Percentiles rank a stretch among this genome's conserved stretches.
Conservation (phyloP, 2,888 invertebrate species). For the Dryococelus australis region DNA sequence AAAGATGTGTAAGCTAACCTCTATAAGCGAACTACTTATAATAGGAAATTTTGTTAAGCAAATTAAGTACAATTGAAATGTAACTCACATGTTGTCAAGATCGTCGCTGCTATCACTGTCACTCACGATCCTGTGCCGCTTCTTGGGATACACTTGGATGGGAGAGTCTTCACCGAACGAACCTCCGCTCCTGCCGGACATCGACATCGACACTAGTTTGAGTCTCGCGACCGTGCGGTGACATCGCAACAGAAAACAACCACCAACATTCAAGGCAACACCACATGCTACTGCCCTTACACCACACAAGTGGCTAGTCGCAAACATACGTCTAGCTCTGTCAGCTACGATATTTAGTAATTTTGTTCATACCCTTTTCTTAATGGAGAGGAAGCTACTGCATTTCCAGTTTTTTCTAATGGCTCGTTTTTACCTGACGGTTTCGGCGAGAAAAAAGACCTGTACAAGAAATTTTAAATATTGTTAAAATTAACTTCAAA, state of each 20-base stretch:
- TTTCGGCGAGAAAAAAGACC: constrained; percentile 38
- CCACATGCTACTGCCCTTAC: not conserved
- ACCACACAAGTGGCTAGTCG: not conserved
- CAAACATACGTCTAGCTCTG: constrained; percentile 12
- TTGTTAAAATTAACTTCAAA: not conserved
- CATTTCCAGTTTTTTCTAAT: not conserved
- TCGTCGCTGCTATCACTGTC: constrained; percentile 34
- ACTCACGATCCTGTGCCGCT: constrained; percentile 34
- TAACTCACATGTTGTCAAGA: constrained; percentile 26
- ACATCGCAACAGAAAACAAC: not conserved
- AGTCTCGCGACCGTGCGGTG: not conserved
- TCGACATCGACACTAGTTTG: constrained; percentile 31
- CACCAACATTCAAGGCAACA: not conserved
- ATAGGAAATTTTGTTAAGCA: too few species aligned
- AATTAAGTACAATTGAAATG: too few species aligned
- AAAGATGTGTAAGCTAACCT: too few species aligned
- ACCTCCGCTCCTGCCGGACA: constrained; percentile 13
- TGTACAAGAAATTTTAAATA: constrained; percentile 22
- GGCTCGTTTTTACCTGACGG: not conserved
- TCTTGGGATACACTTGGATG: constrained; percentile 17
- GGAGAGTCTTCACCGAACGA: constrained; percentile 20
- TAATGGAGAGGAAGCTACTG: not conserved
- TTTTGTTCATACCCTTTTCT: not conserved
- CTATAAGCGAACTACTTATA: too few species aligned
- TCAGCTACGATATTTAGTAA: not conserved